Evolutionary conservation across 2,888 invertebrate species (phyloP).

Genomic region (Hirtodrosophila histrioides): DNA sequence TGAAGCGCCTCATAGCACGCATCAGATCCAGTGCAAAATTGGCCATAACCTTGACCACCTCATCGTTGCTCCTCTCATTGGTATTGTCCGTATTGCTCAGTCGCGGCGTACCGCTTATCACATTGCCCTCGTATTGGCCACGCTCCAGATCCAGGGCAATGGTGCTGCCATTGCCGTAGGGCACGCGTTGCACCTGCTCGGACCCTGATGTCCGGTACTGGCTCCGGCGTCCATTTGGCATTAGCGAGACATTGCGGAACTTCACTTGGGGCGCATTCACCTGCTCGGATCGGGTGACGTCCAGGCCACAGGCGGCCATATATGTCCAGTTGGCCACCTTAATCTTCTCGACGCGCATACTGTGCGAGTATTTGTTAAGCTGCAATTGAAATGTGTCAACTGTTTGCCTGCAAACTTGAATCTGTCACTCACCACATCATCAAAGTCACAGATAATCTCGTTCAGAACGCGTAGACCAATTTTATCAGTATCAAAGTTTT

Average conservation of each 20-base stretch:
- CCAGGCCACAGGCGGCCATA: conserved; percentile 97
- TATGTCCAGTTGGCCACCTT: conserved; percentile 98
- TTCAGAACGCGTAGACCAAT: conserved; percentile 91
- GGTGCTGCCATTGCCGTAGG: conserved; percentile 61
- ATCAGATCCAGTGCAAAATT: conserved; percentile 91
- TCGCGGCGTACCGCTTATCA: conserved; percentile 39
- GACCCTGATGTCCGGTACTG: conserved; percentile 59
- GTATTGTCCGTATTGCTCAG: conserved; percentile 44
- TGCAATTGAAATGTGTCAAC: conserved; percentile 78
- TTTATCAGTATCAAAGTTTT: conserved; percentile 89
- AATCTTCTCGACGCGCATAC: conserved; percentile 95
- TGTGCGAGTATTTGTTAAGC: conserved; percentile 86
- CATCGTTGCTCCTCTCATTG: conserved; percentile 81
- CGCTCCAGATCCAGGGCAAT: conserved; percentile 65
- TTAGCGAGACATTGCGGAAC: conserved; percentile 78
- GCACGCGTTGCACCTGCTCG: conserved; percentile 62
- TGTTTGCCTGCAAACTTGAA: too few species aligned
- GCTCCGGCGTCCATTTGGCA: conserved; percentile 82
- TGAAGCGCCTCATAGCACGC: conserved; percentile 87
- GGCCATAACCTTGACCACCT: conserved; percentile 87
- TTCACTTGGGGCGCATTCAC: conserved; percentile 82
- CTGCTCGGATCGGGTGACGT: conserved; percentile 88
- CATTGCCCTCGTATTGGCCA: conserved; percentile 75
- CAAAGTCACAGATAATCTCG: conserved; percentile 96
- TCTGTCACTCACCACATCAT: conserved; percentile 87